phyloP scores from a whole-genome alignment of 2,888 invertebrate genomes.

The Drosophila borealis region DNA sequence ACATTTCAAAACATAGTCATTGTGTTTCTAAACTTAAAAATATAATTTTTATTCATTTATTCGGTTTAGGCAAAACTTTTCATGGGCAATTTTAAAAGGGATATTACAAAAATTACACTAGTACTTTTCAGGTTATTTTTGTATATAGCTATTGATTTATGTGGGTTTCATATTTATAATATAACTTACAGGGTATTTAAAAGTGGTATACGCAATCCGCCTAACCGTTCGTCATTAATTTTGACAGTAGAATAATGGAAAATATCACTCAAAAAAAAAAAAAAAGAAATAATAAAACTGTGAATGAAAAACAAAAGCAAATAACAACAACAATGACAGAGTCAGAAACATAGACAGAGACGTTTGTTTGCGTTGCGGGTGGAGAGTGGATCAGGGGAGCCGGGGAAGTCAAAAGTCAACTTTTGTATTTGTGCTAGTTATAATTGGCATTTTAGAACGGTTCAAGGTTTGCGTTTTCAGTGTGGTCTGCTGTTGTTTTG shows the following conservation, averaged over 20 bases:
- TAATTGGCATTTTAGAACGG: slow-evolving; percentile 78
- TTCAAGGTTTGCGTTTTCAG: slow-evolving; percentile 62
- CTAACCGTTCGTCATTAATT: not conserved
- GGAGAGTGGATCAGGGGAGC: not conserved
- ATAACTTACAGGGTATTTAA: not conserved
- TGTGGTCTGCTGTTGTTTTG: slow-evolving; percentile 30
- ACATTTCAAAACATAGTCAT: too few relatives aligned
- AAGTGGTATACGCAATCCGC: not conserved
- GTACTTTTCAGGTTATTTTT: too few relatives aligned
- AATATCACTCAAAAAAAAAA: slow-evolving; percentile 57
- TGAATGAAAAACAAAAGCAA: slow-evolving; percentile 38
- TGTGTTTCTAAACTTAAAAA: too few relatives aligned
- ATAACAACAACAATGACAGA: slow-evolving; percentile 18
- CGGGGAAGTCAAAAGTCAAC: slow-evolving; percentile 35
- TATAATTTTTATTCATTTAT: too few relatives aligned
- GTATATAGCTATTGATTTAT: too few relatives aligned
- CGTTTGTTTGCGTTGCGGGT: slow-evolving; percentile 17
- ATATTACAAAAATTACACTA: too few relatives aligned
- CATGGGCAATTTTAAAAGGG: too few relatives aligned
- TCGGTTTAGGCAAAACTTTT: too few relatives aligned
- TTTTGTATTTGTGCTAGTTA: slow-evolving; percentile 76
- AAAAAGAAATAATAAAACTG: slow-evolving; percentile 24
- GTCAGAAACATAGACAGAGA: slow-evolving; percentile 5
- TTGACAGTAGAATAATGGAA: slow-evolving; percentile 38
- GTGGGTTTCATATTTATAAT: not conserved